A percentile compares a stretch with the other conserved stretches of the same genome.
Conservation (phyloP, 2,113 vertebrate genomes). For the Aegotheles bennettii region DNA sequence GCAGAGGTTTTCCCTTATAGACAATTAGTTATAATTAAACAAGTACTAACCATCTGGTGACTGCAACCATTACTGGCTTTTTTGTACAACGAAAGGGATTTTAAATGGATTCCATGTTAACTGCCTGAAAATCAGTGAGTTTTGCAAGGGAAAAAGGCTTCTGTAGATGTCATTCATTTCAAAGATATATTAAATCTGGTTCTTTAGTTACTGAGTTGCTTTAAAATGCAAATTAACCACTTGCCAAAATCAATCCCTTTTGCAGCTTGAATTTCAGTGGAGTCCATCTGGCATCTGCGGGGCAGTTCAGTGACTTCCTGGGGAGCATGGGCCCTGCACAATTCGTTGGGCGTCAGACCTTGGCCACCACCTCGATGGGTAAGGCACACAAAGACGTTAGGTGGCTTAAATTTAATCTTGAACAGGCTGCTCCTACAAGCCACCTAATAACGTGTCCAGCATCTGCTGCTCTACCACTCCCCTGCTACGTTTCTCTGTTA, state of each 20-base stretch:
- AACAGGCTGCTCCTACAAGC: background rate
- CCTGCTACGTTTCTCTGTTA: background rate
- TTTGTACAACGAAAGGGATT: background rate
- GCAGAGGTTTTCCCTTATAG: background rate
- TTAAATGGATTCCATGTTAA: background rate
- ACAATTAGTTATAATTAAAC: background rate
- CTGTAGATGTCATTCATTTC: background rate
- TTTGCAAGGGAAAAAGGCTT: background rate
- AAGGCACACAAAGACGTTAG: conserved; percentile 46
- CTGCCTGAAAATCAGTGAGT: background rate
- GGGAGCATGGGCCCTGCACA: conserved; percentile 97
- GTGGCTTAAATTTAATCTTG: background rate
- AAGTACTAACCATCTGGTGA: background rate
- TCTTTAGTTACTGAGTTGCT: background rate
- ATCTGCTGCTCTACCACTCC: background rate
- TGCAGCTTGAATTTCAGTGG: conserved; percentile 95
- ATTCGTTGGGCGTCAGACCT: conserved; percentile 94
- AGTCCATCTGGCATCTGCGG: conserved; percentile 91
- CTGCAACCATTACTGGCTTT: background rate
- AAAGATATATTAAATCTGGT: background rate
- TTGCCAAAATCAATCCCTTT: conserved; percentile 27
- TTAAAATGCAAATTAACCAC: conserved; percentile 20
- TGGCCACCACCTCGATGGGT: conserved; percentile 98
- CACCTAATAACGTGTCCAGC: background rate
- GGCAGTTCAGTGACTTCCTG: conserved; percentile 96